A percentile compares a stretch with the other conserved stretches of the same genome.
Evolutionary conservation across 2,113 vertebrate genomes (phyloP).

Genomic region (Opisthocomus hoazin): DNA sequence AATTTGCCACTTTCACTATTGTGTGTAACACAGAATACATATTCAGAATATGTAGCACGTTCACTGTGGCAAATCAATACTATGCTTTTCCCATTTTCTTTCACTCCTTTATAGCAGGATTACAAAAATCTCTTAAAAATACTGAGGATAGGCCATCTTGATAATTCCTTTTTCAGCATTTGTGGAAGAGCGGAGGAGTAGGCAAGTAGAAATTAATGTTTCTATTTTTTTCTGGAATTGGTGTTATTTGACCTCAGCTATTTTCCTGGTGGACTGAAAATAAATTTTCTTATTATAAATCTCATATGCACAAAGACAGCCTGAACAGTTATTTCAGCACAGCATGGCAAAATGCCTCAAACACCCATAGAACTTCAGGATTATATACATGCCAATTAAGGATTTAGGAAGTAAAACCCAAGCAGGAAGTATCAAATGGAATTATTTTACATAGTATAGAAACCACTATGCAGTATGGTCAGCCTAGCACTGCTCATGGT

Average conservation of each 20-base stretch:
- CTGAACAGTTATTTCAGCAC: constrained; percentile 38
- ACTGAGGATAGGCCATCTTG: not conserved
- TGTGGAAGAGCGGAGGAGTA: not conserved
- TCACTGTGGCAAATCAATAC: not conserved
- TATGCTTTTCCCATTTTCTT: not conserved
- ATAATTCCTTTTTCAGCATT: not conserved
- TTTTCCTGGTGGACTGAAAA: not conserved
- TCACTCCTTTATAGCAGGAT: not conserved
- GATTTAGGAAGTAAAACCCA: constrained; percentile 53
- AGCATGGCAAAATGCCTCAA: constrained; percentile 43
- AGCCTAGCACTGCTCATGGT: constrained; percentile 7
- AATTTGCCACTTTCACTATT: not conserved
- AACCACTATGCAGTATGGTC: constrained; percentile 54
- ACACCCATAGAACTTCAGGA: constrained; percentile 3
- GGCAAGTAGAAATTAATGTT: not conserved
- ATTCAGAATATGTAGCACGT: not conserved
- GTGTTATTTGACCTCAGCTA: not conserved
- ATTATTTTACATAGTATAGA: constrained; percentile 32
- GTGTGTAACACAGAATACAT: not conserved
- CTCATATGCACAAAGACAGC: not conserved
- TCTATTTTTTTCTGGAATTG: not conserved
- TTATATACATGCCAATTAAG: constrained; percentile 52
- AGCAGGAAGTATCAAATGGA: constrained; percentile 7
- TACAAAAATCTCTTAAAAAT: not conserved
- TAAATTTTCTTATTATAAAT: constrained; percentile 5